These are phyloP conservation scores for Stenichneumon culpator DNA, from an alignment of 2,888 invertebrate genomes.

Conservation along the genomic window DNA sequence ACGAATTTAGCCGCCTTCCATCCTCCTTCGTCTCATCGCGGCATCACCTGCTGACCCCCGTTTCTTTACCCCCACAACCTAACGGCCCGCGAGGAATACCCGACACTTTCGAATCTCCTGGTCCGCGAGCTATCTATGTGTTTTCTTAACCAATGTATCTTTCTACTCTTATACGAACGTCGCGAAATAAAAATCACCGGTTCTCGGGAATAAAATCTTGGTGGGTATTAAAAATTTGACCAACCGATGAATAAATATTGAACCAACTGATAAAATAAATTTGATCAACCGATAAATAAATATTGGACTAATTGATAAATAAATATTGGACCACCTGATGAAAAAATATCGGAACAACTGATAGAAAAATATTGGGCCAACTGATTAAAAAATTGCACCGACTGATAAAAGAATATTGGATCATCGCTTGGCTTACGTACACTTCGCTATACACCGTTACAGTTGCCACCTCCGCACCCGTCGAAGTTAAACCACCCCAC, in stretches of 20 bases:
- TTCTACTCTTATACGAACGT: neutral
- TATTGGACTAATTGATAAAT: too few relatives aligned
- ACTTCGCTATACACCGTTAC: constrained; percentile 11
- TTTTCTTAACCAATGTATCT: neutral
- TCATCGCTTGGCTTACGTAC: neutral
- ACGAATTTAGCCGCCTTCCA: constrained; percentile 42
- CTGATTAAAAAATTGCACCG: too few relatives aligned
- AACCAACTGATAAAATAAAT: too few relatives aligned
- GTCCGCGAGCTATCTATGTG: neutral
- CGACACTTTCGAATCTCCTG: constrained; percentile 2
- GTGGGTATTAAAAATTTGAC: neutral
- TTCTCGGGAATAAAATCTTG: constrained; percentile 5
- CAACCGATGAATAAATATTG: too few relatives aligned
- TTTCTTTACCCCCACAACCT: constrained; percentile 23
- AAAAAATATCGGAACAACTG: too few relatives aligned
- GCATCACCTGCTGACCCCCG: constrained; percentile 39
- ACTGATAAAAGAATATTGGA: too few relatives aligned
- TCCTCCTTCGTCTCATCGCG: neutral
- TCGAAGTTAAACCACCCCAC: constrained; percentile 26
- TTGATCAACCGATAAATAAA: too few relatives aligned
- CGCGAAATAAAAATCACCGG: constrained; percentile 28
- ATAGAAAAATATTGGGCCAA: too few relatives aligned
- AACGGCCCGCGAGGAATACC: neutral
- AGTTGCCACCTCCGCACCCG: constrained; percentile 30
- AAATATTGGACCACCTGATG: too few relatives aligned